These are phyloP conservation scores for Doryteuthis pealeii DNA, from an alignment of 1,140 invertebrate genomes.

Conservation along the genomic window DNA sequence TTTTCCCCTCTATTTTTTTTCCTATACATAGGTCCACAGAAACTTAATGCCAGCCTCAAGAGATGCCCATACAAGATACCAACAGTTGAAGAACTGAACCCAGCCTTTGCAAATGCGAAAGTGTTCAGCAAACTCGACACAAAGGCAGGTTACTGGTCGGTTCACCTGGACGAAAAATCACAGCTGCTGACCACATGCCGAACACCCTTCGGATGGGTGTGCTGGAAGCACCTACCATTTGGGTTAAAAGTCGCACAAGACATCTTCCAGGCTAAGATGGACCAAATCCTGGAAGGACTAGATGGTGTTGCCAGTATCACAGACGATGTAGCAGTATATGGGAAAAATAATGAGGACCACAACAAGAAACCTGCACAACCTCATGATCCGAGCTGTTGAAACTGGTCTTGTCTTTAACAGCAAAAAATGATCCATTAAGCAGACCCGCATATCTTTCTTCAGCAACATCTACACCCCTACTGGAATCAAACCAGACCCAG, in stretches of 20 bases:
- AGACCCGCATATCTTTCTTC: constrained; percentile 49
- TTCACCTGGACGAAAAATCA: constrained; percentile 37
- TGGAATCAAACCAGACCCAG: constrained; percentile 52
- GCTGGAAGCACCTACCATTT: constrained; percentile 32
- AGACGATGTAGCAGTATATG: constrained; percentile 56
- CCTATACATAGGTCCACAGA: constrained; percentile 35
- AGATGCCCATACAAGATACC: constrained; percentile 10
- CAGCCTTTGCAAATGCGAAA: constrained; percentile 11
- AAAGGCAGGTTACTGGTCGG: constrained; percentile 49
- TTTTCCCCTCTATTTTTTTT: too few species aligned
- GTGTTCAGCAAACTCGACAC: constrained; percentile 41
- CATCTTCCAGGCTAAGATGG: constrained; percentile 50
- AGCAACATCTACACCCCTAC: constrained; percentile 50
- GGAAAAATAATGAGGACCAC: constrained; percentile 31
- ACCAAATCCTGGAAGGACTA: constrained; percentile 48
- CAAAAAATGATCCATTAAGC: constrained; percentile 21
- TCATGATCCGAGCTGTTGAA: constrained; percentile 24
- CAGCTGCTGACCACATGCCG: constrained; percentile 40
- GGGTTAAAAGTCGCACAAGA: constrained; percentile 37
- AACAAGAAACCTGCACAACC: constrained; percentile 25
- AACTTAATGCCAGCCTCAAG: constrained; percentile 16
- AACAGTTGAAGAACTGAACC: neutral
- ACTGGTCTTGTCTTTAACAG: constrained; percentile 30
- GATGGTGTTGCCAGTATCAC: constrained; percentile 49
- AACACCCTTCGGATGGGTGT: constrained; percentile 22